Base-by-base conservation (phyloP, 2,888 invertebrate genomes). In the Fabriciana adippe region DNA sequence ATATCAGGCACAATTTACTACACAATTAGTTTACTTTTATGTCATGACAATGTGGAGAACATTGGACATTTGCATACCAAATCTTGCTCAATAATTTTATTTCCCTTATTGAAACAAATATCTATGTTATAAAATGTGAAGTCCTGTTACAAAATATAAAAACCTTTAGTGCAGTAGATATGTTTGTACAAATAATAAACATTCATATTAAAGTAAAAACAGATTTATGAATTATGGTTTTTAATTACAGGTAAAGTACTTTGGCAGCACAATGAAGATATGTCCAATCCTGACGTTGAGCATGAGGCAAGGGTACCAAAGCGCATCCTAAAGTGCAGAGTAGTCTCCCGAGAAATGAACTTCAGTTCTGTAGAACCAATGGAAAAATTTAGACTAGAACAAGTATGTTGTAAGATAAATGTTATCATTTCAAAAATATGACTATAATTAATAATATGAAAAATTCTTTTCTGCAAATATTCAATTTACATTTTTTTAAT, bases 261-360 rank as follows among this genome's bases (percentile, higher is more conserved):
- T 45, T 99, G 99, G 99, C 99, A 99, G 86, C 98, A 98, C 74
- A 97, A 96, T 82, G 98, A 99, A 84, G 99, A 99, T 86, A 93
- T 99, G 95, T 97, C 98, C 11, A 94, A 94, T 55, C 96, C 98
- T 5, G 96, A 97, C 64, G 93, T 95, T 35, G 99, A 99, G 86
- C 99, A 99, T 86, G 98, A 98, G 92, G 99, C 99, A 87, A 94
- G 97, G 71, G 99, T 99, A 50, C 99, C 99, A 0, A 99, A 99
- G 82, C 96, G 96, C 81, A 99, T 99, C 78, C 93, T 99, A 50
- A 98, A 99, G 88, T 98, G 99, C 87, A 94, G 98, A 74, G 97
- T 97, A 14, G 96, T 98, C 15, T 97, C 97, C 0, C 93, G 97
- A 66, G 97, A 98, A 92, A 97, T 98, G 82, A 97, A 97, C 88